Base-by-base conservation (phyloP, 2,888 invertebrate genomes). In the Atrina japonica region DNA sequence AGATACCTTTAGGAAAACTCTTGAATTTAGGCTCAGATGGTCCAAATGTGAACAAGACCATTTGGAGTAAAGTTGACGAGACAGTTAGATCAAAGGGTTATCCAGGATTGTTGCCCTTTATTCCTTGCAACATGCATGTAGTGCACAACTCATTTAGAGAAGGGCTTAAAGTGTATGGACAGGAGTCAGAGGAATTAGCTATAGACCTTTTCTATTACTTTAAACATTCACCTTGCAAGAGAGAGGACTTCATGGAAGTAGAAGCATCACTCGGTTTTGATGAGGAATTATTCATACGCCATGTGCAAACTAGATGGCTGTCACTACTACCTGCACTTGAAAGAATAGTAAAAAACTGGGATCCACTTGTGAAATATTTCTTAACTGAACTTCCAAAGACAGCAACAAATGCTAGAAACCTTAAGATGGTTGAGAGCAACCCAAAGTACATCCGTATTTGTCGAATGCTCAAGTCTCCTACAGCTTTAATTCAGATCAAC, bases 41-140 rank as follows among this genome's bases (percentile, higher is more conserved):
- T 14, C 80, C 73, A 45, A 78, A 73, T 75, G 75, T 75, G 6
- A 80, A 80, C 43, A 78, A 78, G 45, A 68, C 73, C n/a, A 66
- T 80, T 23, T 74, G 70, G 73, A 71, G 63, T 41, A 58, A 59
- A 30, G 23, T 71, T 29, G 67, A 72, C 70, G 69, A 70, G 23
- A 27, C 60, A 50, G 47, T 66, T 55, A 50, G 69, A 53, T 29
- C 35, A n/a, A 60, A 50, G n/a, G 75, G 70, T 16, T 47, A 52
- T 47, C 59, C 52, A 41, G 64, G 66, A 16, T 40, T 77, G 43
- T 30, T 73, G 47, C 60, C 55, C 14, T 73, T 79, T 25, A 55
- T 66, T 29, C 64, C 75, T 21, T 77, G 76, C 25, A 76, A 60
- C 60, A 43, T 78, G n/a, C 74, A 72, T 73, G 64, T 70, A 23